A percentile compares a stretch with the other conserved stretches of the same genome.
These are phyloP conservation scores for Malurus elegans DNA, from an alignment of 2,113 vertebrate species.

Conservation along the genomic window DNA sequence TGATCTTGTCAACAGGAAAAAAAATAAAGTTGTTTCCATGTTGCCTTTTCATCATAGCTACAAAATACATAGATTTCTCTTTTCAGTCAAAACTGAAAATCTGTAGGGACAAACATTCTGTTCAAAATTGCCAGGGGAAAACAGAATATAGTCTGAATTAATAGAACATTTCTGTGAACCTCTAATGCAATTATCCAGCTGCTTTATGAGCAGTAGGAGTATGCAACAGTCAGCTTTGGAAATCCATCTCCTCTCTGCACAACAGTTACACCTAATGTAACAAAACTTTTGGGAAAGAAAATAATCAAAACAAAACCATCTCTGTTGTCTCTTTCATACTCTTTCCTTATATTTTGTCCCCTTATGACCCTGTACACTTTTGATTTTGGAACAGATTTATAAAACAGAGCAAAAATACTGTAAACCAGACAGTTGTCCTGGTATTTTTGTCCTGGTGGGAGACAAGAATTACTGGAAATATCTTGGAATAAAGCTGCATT, in stretches of 20 bases:
- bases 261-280: neutral
- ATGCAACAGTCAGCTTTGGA: neutral
- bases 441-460: neutral
- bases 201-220: neutral
- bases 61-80: neutral
- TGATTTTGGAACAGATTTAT: neutral
- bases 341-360: neutral
- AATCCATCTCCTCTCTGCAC: neutral
- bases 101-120: neutral
- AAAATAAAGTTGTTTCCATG: neutral
- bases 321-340: neutral
- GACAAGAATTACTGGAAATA: neutral
- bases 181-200: neutral
- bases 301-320: neutral
- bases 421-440: neutral
- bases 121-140: neutral
- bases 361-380: neutral
- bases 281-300: neutral
- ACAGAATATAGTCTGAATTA: neutral
- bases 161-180: neutral
- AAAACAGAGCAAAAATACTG: neutral
- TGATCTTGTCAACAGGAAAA: neutral
- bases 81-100: slow-evolving; percentile 7
- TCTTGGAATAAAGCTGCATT: neutral
- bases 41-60: neutral